phyloP scores from a whole-genome alignment of 2,888 invertebrate genomes.

The Meiosimyza decipiens region DNA sequence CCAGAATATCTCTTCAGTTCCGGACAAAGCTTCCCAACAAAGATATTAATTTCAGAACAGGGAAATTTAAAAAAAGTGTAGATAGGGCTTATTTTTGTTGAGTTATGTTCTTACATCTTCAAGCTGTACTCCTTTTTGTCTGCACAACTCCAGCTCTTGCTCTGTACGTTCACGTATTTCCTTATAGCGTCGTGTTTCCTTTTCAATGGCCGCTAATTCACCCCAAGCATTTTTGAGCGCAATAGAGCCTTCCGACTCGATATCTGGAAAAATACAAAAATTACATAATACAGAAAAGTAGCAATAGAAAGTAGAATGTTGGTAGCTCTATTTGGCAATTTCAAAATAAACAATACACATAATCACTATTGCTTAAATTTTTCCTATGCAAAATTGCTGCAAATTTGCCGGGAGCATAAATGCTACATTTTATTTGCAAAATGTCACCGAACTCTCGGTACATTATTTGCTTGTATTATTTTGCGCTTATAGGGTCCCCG shows the following conservation, averaged over 20 bases:
- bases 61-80: background rate
- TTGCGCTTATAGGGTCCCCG: too few relatives aligned
- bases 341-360: background rate
- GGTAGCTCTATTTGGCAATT: too few relatives aligned
- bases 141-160: conserved; percentile 82
- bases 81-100: background rate
- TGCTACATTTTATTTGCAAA: too few relatives aligned
- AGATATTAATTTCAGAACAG: too few relatives aligned
- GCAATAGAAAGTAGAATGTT: background rate
- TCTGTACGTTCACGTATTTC: conserved; percentile 81
- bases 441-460: too few relatives aligned
- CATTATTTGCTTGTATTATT: too few relatives aligned
- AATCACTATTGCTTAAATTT: background rate
- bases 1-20: too few relatives aligned
- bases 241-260: conserved; percentile 65
- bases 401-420: too few relatives aligned
- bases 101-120: conserved; percentile 77
- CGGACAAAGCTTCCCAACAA: too few relatives aligned
- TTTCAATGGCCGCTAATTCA: conserved; percentile 84
- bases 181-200: conserved; percentile 85
- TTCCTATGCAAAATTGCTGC: background rate
- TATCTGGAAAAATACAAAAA: conserved; percentile 50
- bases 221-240: conserved; percentile 84
- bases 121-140: conserved; percentile 80
- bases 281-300: background rate